A percentile compares a stretch with the other conserved stretches of the same genome.
Evolutionary conservation across 92 coral and sea anemone species (phyloP).

Genomic region (Blastomussa wellsi): DNA sequence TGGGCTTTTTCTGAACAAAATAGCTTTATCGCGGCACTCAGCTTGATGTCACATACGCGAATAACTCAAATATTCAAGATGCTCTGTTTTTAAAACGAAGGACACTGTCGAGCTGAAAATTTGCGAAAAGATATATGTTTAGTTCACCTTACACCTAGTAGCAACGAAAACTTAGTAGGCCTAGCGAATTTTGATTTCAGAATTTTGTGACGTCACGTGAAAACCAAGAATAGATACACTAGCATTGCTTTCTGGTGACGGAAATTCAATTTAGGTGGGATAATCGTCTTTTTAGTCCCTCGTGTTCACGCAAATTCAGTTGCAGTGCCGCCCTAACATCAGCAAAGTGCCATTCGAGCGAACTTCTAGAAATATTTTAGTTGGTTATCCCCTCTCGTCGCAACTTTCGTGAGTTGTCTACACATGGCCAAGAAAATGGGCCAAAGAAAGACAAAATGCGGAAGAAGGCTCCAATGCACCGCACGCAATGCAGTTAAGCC

Average conservation of each 20-base stretch:
- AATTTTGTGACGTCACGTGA: too few relatives aligned
- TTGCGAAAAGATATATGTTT: too few relatives aligned
- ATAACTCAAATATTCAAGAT: too few relatives aligned
- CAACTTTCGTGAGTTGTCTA: neutral
- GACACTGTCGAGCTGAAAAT: too few relatives aligned
- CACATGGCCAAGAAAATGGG: neutral
- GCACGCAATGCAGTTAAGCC: neutral
- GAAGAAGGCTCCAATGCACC: neutral
- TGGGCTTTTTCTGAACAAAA: too few relatives aligned
- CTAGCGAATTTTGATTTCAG: too few relatives aligned
- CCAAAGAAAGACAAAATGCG: neutral
- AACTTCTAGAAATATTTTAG: neutral
- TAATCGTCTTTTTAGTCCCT: neutral
- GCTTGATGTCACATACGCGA: too few relatives aligned
- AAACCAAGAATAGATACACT: neutral
- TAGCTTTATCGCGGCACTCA: too few relatives aligned
- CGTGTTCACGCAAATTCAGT: conserved; percentile 12
- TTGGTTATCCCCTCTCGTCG: neutral
- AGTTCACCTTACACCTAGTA: too few relatives aligned
- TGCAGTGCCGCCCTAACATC: neutral
- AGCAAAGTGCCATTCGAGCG: neutral
- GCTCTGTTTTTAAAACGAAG: too few relatives aligned
- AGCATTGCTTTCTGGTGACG: neutral
- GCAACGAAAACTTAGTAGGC: too few relatives aligned
- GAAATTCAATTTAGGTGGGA: conserved; percentile 18